These are phyloP conservation scores for Tiliacea citrago DNA, from an alignment of 2,888 invertebrate genomes.

Conservation along the genomic window DNA sequence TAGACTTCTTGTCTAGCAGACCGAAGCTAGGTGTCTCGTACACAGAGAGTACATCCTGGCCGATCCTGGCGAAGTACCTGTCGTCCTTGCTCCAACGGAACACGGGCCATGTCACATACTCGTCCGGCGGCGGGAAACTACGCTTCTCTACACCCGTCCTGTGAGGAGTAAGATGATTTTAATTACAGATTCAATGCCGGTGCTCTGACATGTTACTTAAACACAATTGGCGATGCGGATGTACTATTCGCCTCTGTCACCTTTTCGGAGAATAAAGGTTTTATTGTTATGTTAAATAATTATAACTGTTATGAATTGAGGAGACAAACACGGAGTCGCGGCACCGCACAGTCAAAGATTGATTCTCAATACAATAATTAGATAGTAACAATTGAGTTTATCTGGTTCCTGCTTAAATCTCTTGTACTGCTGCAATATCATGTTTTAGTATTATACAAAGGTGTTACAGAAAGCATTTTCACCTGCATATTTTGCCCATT, in stretches of 20 bases:
- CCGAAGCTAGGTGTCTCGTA: slow-evolving; percentile 99
- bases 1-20: slow-evolving; percentile 97
- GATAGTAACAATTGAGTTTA: background rate
- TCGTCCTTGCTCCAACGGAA: slow-evolving; percentile 99
- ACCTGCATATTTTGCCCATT: background rate
- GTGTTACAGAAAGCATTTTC: background rate
- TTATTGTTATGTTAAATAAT: background rate
- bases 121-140: slow-evolving; percentile 96
- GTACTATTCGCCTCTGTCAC: background rate
- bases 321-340: background rate
- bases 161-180: slow-evolving; percentile 37
- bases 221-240: background rate
- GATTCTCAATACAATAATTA: background rate
- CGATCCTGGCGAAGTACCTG: slow-evolving; percentile 97
- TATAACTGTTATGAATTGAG: background rate
- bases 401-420: background rate
- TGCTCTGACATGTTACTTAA: background rate
- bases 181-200: too few species aligned
- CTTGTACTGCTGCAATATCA: background rate
- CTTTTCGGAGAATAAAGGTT: too few species aligned
- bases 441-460: background rate
- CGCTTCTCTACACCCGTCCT: slow-evolving; percentile 98
- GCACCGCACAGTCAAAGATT: background rate
- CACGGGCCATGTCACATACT: slow-evolving; percentile 96
- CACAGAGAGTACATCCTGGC: slow-evolving; percentile 96